These are phyloP conservation scores for Spheniscus humboldti DNA, from an alignment of 2,797 vertebrate genomes.

Conservation along the genomic window DNA sequence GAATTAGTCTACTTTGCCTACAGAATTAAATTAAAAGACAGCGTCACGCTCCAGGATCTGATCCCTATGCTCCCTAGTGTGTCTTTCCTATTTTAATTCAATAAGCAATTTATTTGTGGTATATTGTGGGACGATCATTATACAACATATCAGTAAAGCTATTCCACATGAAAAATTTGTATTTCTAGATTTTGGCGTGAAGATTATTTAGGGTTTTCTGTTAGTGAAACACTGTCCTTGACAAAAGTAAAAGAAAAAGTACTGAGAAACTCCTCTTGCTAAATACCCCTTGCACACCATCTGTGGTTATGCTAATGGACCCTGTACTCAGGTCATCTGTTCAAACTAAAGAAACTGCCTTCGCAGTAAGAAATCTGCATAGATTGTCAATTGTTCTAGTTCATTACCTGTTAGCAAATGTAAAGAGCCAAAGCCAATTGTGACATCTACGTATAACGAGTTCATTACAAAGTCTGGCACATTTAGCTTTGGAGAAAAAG, in stretches of 20 bases:
- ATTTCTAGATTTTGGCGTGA: not conserved
- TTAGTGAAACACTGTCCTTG: not conserved
- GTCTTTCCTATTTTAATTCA: not conserved
- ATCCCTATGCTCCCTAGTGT: not conserved
- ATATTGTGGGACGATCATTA: not conserved
- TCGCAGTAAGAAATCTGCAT: slow-evolving; percentile 31
- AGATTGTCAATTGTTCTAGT: slow-evolving; percentile 30
- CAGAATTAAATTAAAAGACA: not conserved
- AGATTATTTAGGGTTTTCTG: not conserved
- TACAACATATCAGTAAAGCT: not conserved
- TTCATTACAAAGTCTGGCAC: not conserved
- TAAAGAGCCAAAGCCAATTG: slow-evolving; percentile 10
- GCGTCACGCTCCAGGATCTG: not conserved
- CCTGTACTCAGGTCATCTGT: slow-evolving; percentile 1
- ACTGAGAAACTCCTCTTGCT: not conserved
- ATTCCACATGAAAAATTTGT: not conserved
- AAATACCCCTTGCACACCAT: not conserved
- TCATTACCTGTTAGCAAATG: slow-evolving; percentile 42
- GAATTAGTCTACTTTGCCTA: not conserved
- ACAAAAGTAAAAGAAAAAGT: not conserved
- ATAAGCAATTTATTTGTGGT: not conserved
- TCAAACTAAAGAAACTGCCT: slow-evolving; percentile 43
- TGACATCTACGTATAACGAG: slow-evolving; percentile 6
- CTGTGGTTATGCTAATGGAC: not conserved
- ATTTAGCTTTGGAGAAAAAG: not conserved